Evolutionary conservation across 2,797 vertebrate species (phyloP).

Genomic region (Aratinga solstitialis): DNA sequence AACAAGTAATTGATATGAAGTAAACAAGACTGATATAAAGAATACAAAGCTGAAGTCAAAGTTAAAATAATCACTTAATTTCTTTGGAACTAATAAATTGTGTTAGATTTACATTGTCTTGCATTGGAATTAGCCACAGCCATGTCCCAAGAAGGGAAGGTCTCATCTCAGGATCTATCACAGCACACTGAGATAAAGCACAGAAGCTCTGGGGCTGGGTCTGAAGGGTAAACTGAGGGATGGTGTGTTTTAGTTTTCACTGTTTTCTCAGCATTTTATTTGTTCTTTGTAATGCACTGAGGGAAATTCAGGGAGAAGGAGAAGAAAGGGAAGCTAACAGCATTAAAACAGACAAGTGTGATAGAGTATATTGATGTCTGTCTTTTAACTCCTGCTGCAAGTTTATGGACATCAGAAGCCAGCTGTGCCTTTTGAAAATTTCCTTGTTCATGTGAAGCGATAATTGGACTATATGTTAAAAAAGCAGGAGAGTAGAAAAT

Average conservation of each 20-base stretch:
- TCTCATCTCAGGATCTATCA: background rate
- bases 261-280: background rate
- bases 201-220: background rate
- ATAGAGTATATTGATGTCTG: background rate
- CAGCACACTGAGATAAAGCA: background rate
- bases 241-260: background rate
- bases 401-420: background rate
- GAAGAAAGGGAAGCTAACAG: constrained; percentile 3
- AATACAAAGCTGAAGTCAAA: background rate
- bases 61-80: background rate
- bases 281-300: background rate
- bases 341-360: background rate
- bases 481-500: background rate
- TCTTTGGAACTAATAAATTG: background rate
- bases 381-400: background rate
- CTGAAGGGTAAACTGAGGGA: background rate
- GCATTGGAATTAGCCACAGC: background rate
- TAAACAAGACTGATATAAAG: background rate
- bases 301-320: background rate
- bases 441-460: background rate
- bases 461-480: constrained; percentile 15
- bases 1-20: background rate
- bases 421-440: constrained; percentile 28
- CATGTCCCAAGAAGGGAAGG: background rate
- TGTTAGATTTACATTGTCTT: background rate